Conservation (phyloP, 1,140 invertebrate species). For the Trachymyrmex septentrionalis region DNA sequence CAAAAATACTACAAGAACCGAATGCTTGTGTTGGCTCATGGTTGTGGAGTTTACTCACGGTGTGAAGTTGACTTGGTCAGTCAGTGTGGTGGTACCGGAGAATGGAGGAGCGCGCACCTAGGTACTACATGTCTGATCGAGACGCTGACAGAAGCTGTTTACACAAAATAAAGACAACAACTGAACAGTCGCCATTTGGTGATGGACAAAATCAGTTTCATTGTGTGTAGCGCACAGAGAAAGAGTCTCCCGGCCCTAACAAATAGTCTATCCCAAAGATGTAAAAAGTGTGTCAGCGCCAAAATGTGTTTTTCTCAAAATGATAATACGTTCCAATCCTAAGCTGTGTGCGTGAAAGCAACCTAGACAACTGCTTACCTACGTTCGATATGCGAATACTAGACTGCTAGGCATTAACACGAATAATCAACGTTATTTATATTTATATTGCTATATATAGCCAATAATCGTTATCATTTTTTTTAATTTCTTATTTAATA, state of each 20-base stretch:
- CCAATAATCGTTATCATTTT: neutral
- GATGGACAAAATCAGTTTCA: conserved; percentile 74
- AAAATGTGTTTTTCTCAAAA: conserved; percentile 71
- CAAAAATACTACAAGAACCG: conserved; percentile 80
- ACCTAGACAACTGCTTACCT: conserved; percentile 57
- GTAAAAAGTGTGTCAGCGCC: conserved; percentile 75
- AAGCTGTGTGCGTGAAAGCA: conserved; percentile 64
- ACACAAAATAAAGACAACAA: conserved; percentile 86
- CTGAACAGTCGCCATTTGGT: conserved; percentile 83
- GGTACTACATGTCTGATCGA: conserved; percentile 85
- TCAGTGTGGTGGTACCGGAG: conserved; percentile 83
- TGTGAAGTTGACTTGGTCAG: conserved; percentile 84
- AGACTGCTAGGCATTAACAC: conserved; percentile 65
- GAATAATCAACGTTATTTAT: neutral
- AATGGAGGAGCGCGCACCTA: conserved; percentile 84
- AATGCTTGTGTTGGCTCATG: conserved; percentile 77
- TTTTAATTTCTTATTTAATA: conserved; percentile 10
- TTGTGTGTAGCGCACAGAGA: conserved; percentile 77
- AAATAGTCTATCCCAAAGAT: conserved; percentile 72
- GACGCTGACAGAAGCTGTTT: conserved; percentile 85
- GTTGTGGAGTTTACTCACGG: conserved; percentile 84
- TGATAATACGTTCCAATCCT: conserved; percentile 67
- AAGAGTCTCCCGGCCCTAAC: conserved; percentile 73
- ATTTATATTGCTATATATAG: too few species aligned
- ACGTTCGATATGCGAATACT: conserved; percentile 69